Percentiles rank a stretch among this genome's conserved stretches.
Conservation (phyloP, 1,140 invertebrate species). For the Cheumatopsyche charites region DNA sequence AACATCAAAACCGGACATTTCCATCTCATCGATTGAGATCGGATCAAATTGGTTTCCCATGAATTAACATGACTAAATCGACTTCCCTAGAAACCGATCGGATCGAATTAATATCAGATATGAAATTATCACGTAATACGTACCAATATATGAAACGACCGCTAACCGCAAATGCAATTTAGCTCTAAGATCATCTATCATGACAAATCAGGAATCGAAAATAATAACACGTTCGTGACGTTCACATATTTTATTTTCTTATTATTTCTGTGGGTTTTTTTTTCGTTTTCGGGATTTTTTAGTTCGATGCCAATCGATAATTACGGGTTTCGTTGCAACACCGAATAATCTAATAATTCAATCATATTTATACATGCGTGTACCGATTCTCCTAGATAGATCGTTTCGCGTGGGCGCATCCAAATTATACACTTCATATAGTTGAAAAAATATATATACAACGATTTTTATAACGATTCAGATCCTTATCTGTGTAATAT, state of each 20-base stretch:
- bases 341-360: slow-evolving; percentile 34
- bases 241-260: slow-evolving; percentile 15
- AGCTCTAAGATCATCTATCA: slow-evolving; percentile 19
- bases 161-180: slow-evolving; percentile 8
- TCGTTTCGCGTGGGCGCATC: slow-evolving; percentile 16
- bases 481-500: too few species aligned
- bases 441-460: too few species aligned
- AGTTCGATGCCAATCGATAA: slow-evolving; percentile 33
- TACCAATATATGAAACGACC: background rate
- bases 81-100: too few species aligned
- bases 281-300: background rate
- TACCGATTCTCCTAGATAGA: slow-evolving; percentile 22
- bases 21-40: too few species aligned
- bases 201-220: slow-evolving; percentile 29
- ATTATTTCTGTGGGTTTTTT: slow-evolving; percentile 9
- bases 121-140: too few species aligned
- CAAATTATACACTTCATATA: slow-evolving; percentile 25
- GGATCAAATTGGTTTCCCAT: too few species aligned
- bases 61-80: too few species aligned
- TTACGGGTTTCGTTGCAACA: slow-evolving; percentile 29
- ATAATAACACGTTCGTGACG: slow-evolving; percentile 23
- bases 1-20: too few species aligned
- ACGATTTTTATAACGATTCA: too few species aligned
- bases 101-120: too few species aligned
- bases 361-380: slow-evolving; percentile 24